A percentile compares a stretch with the other conserved stretches of the same genome.
Conservation (phyloP, 2,797 vertebrate species). For the Microctenopoma steveboyesi region DNA sequence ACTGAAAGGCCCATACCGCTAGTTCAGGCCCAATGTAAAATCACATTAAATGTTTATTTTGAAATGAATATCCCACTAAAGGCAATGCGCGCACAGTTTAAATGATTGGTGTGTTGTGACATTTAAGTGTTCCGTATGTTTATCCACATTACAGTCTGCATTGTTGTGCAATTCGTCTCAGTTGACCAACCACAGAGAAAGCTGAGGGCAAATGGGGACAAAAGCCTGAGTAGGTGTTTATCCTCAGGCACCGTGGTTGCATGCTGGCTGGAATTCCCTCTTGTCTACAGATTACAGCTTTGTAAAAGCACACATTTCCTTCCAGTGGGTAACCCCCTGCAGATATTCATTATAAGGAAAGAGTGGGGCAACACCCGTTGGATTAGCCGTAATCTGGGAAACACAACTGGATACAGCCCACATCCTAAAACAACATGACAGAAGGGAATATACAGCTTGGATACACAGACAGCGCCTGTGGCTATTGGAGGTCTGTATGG, state of each 20-base stretch:
- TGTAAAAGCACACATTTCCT: slow-evolving; percentile 50
- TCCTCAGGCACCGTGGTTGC: slow-evolving; percentile 62
- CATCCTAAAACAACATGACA: slow-evolving; percentile 55
- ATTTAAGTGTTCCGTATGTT: slow-evolving; percentile 58
- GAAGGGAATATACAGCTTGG: slow-evolving; percentile 47
- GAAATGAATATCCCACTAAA: slow-evolving; percentile 17
- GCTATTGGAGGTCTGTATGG: slow-evolving; percentile 51
- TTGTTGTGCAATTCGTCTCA: slow-evolving; percentile 70
- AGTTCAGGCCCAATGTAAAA: slow-evolving; percentile 18
- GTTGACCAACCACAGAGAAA: slow-evolving; percentile 61
- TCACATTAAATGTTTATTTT: slow-evolving; percentile 30
- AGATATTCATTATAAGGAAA: slow-evolving; percentile 54
- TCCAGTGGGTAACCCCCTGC: slow-evolving; percentile 50
- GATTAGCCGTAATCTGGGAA: slow-evolving; percentile 70
- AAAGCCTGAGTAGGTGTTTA: slow-evolving; percentile 73
- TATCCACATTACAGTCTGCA: slow-evolving; percentile 55
- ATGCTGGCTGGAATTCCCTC: slow-evolving; percentile 67
- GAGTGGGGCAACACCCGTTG: slow-evolving; percentile 43
- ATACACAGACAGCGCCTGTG: slow-evolving; percentile 47
- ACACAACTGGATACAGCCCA: slow-evolving; percentile 56
- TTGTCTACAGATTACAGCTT: slow-evolving; percentile 53
- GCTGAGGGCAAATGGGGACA: slow-evolving; percentile 55
- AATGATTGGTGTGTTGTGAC: slow-evolving; percentile 63
- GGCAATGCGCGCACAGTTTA: slow-evolving; percentile 23
- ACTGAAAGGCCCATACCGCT: neutral